Conservation (phyloP, 1,140 invertebrate genomes). For the Agrypnia vestita region DNA sequence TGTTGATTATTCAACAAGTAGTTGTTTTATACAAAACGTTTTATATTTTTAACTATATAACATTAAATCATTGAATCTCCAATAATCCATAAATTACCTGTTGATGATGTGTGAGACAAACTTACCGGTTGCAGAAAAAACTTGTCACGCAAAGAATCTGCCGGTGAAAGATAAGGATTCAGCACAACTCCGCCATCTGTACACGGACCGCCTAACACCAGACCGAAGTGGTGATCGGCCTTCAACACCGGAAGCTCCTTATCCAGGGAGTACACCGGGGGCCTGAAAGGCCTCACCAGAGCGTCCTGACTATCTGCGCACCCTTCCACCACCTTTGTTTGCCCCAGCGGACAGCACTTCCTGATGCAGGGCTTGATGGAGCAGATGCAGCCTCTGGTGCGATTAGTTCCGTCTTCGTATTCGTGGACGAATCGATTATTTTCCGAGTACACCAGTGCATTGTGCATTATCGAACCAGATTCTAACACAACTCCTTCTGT, state of each 20-base stretch:
- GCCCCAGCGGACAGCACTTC: constrained; percentile 56
- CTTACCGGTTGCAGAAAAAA: constrained; percentile 45
- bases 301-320: constrained; percentile 31
- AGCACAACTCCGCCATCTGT: constrained; percentile 18
- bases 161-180: constrained; percentile 32
- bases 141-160: neutral
- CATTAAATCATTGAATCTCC: neutral
- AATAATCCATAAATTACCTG: neutral
- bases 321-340: neutral
- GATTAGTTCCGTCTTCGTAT: neutral
- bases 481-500: constrained; percentile 7
- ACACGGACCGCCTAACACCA: constrained; percentile 45
- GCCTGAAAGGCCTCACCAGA: constrained; percentile 46
- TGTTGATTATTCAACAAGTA: no score
- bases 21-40: neutral
- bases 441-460: constrained; percentile 30
- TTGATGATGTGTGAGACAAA: neutral
- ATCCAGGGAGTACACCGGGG: constrained; percentile 18
- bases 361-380: constrained; percentile 43
- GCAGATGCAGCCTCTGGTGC: constrained; percentile 51
- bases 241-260: constrained; percentile 2
- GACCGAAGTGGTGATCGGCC: constrained; percentile 6
- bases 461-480: constrained; percentile 38
- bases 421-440: constrained; percentile 31
- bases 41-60: neutral